These are phyloP conservation scores for Zaprionus ornatus DNA, from an alignment of 1,140 invertebrate genomes.

Conservation along the genomic window DNA sequence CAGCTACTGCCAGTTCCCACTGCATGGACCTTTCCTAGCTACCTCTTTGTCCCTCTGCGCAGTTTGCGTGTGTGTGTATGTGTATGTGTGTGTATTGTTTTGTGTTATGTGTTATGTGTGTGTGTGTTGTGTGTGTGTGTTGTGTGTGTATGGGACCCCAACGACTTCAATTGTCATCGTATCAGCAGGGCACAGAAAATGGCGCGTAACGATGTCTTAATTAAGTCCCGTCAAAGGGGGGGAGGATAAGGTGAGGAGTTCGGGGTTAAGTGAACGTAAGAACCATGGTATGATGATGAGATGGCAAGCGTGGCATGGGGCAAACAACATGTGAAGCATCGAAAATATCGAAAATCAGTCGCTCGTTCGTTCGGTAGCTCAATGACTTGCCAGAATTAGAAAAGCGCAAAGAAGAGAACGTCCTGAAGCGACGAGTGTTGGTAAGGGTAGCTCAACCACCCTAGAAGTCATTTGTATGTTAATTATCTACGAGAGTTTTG, in stretches of 20 bases:
- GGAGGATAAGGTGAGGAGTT: background rate
- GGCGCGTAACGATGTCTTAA: slow-evolving; percentile 72
- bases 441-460: background rate
- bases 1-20: slow-evolving; percentile 15
- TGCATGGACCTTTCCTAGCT: background rate
- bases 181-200: slow-evolving; percentile 48
- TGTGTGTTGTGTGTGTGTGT: slow-evolving; percentile 9
- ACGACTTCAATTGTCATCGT: slow-evolving; percentile 46
- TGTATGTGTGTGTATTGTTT: background rate
- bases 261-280: background rate
- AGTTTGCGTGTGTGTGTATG: slow-evolving; percentile 7
- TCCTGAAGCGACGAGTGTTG: background rate
- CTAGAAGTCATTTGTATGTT: slow-evolving; percentile 14
- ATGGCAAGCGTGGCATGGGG: background rate
- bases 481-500: background rate
- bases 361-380: background rate
- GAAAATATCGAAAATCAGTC: slow-evolving; percentile 40
- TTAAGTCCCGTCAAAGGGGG: slow-evolving; percentile 54
- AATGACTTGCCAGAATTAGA: slow-evolving; percentile 28
- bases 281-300: background rate
- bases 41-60: background rate
- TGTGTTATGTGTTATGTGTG: slow-evolving; percentile 23
- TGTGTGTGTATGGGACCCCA: slow-evolving; percentile 12
- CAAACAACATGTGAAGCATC: background rate
- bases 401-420: background rate